Conservation (phyloP, 2,797 vertebrate genomes). For the Discoglossus pictus region DNA sequence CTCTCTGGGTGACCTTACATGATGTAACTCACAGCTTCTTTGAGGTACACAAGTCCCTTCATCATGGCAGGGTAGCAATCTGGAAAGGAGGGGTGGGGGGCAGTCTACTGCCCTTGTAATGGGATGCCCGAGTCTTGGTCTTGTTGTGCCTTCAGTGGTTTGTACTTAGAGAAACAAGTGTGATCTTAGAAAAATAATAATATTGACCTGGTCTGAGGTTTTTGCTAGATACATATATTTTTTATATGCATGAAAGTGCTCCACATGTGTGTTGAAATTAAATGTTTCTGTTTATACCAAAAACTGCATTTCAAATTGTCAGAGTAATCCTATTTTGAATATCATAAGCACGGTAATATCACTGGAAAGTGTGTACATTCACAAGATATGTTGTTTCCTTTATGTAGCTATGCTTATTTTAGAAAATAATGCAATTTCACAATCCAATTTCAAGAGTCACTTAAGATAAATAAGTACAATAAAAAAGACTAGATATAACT, state of each 20-base stretch:
- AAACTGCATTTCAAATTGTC: constrained; percentile 15
- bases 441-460: constrained; percentile 40
- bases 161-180: too few relatives aligned
- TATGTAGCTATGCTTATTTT: constrained; percentile 37
- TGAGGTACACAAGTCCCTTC: too few relatives aligned
- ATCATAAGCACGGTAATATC: constrained; percentile 11
- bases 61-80: too few relatives aligned
- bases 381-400: constrained; percentile 25
- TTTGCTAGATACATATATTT: background rate
- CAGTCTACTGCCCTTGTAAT: too few relatives aligned
- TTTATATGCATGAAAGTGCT: background rate
- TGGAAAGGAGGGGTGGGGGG: too few relatives aligned
- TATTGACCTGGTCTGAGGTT: constrained; percentile 3
- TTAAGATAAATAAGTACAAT: constrained; percentile 44
- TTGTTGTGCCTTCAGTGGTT: too few relatives aligned
- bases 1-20: too few relatives aligned
- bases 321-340: constrained; percentile 20
- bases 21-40: too few relatives aligned
- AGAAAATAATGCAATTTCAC: constrained; percentile 42
- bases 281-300: constrained; percentile 13
- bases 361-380: constrained; percentile 29
- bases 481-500: constrained; percentile 28
- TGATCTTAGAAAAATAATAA: too few relatives aligned
- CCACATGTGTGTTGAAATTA: background rate
- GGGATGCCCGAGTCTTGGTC: too few relatives aligned